Conservation (phyloP, 1,140 invertebrate genomes). For the Babylonia areolata region DNA sequence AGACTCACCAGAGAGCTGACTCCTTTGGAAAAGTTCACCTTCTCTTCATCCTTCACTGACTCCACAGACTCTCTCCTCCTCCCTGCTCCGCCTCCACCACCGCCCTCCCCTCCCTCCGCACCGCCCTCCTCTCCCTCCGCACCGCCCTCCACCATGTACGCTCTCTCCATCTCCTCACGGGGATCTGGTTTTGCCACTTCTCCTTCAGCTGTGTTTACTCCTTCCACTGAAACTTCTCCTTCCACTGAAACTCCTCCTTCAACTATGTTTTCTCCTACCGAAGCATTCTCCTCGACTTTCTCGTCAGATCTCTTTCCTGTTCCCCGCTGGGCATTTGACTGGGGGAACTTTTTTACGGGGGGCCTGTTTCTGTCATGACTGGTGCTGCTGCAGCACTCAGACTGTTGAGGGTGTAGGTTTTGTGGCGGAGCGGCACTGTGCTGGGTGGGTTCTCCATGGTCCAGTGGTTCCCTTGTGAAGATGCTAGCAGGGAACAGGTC, state of each 20-base stretch:
- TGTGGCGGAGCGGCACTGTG: too few species aligned
- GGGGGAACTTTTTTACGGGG: background rate
- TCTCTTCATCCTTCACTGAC: background rate
- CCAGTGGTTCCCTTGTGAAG: conserved; percentile 40
- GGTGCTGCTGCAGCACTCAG: too few species aligned
- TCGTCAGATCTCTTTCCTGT: too few species aligned
- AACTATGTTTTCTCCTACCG: too few species aligned
- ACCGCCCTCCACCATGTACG: background rate
- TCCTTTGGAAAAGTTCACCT: background rate
- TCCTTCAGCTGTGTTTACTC: background rate
- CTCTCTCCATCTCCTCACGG: background rate
- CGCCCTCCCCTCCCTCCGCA: background rate
- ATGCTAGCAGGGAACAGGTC: conserved; percentile 66
- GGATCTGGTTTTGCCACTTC: background rate
- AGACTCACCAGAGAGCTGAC: background rate
- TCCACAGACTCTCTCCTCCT: background rate
- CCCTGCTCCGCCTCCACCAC: background rate
- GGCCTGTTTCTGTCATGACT: too few species aligned
- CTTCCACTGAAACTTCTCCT: too few species aligned
- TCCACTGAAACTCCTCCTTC: too few species aligned
- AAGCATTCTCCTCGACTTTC: too few species aligned
- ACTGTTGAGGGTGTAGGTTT: too few species aligned
- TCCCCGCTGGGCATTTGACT: background rate
- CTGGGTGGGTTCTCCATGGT: too few species aligned
- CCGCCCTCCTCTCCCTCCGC: background rate